Base-by-base conservation (phyloP, 2,797 vertebrate species). In the Picus viridis region DNA sequence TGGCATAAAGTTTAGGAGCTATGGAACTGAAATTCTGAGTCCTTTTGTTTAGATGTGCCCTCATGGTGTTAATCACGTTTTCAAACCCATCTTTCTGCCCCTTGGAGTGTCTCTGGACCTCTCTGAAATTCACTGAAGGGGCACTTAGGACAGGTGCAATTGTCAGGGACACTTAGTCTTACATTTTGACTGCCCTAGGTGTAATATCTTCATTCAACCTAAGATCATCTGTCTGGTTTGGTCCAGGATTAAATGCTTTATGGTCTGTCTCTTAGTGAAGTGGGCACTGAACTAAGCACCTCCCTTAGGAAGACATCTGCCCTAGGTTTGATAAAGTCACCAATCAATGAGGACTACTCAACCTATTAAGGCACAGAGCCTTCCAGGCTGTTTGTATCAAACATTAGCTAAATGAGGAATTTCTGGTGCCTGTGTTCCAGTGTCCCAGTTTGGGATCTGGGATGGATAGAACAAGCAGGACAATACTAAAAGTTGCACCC, bases 311-410 rank as follows among this genome's bases (percentile, higher is more conserved):
- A 19, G 26, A 6, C 8, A 6, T 5, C 36, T 89, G 27, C 18
- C n/a, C 11, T 27, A 10, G 12, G 17, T 58, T 64, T 58, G 16
- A 6, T 3, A 16, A 2, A 4, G 10, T 23, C 58, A 26, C 7
- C 3, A 22, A 11, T 45, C 4, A 47, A 10, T 6, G 53, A 67
- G 49, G n/a, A 20, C 5, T 3, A n/a, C 5, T 65, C 45, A 70
- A 29, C 22, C 47, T 54, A 26, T 7, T 1, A 2, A 73, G 5
- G 5, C 1, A 0, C 39, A 61, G 16, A 68, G 19, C 4, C 4
- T 64, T 41, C 24, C 30, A 26, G 13, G 8, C 0, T 41, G 4
- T 27, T 70, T 74, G 9, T 61, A 34, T 7, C 41, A 65, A 62
- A 54, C n/a, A 22, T 27, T 8, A 24, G 7, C 15, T 71, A 64